A percentile compares a stretch with the other conserved stretches of the same genome.
These are phyloP conservation scores for Chymomyza costata DNA, from an alignment of 1,140 invertebrate genomes.

Conservation along the genomic window DNA sequence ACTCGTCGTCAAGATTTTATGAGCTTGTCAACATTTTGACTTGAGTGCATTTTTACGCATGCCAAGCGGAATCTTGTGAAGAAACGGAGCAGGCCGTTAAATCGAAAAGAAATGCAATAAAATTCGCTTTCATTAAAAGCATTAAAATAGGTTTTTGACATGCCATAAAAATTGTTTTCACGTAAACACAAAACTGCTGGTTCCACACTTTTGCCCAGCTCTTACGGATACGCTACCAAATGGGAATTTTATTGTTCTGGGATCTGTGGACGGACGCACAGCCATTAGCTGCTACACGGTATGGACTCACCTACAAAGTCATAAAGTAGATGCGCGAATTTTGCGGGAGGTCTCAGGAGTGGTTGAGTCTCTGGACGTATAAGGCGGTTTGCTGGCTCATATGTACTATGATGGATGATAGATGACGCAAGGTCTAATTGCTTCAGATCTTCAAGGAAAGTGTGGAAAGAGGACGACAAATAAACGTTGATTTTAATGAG, in stretches of 20 bases:
- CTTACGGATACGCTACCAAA: conserved; percentile 39
- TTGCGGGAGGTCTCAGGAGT: too few species aligned
- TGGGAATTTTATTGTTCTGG: conserved; percentile 71
- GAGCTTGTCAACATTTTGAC: conserved; percentile 68
- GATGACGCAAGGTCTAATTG: too few species aligned
- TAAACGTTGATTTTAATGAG: too few species aligned
- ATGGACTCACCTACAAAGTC: conserved; percentile 54
- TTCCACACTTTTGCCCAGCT: conserved; percentile 47
- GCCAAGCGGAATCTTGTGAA: conserved; percentile 2
- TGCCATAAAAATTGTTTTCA: conserved; percentile 72
- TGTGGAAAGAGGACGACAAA: too few species aligned
- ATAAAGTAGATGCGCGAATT: too few species aligned
- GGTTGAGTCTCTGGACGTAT: too few species aligned
- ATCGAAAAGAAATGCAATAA: conserved; percentile 73
- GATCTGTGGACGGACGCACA: conserved; percentile 55
- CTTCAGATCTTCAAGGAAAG: too few species aligned
- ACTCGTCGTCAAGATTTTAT: conserved; percentile 48
- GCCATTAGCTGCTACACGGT: conserved; percentile 60
- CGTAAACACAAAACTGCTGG: conserved; percentile 65
- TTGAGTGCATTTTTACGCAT: conserved; percentile 68
- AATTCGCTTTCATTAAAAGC: conserved; percentile 72
- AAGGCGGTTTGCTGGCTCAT: too few species aligned
- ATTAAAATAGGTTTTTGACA: conserved; percentile 73
- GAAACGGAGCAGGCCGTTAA: conserved; percentile 41
- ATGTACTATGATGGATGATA: too few species aligned